Evolutionary conservation across 2,797 vertebrate species (phyloP).

Genomic region (Gymnopithys bicolor): DNA sequence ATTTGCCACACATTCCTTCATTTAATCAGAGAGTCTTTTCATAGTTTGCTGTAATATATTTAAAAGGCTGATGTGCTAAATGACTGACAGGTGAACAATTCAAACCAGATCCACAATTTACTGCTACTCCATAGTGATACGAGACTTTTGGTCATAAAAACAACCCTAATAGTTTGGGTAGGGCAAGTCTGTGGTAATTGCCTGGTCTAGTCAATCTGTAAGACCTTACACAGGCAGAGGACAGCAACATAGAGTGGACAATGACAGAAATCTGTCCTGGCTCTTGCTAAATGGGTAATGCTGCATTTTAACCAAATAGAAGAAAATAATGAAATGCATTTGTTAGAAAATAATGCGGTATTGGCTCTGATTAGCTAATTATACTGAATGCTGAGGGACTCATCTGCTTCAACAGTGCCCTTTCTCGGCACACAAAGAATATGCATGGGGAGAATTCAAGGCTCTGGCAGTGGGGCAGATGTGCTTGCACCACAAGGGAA

Average conservation of each 20-base stretch:
- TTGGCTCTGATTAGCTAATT: not conserved
- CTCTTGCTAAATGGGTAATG: not conserved
- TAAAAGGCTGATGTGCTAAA: not conserved
- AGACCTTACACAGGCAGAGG: not conserved
- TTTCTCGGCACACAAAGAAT: not conserved
- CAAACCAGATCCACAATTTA: not conserved
- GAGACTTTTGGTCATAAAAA: not conserved
- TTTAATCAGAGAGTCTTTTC: not conserved
- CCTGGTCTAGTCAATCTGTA: not conserved
- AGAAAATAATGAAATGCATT: not conserved
- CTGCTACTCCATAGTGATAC: not conserved
- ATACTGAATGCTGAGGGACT: not conserved
- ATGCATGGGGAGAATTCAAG: not conserved
- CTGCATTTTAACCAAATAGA: not conserved
- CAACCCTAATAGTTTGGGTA: not conserved
- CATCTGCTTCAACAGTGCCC: not conserved
- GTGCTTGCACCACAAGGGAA: not conserved
- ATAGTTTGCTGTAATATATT: not conserved
- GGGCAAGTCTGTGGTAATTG: not conserved
- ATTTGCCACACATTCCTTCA: not conserved
- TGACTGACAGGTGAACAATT: not conserved
- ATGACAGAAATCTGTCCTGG: not conserved
- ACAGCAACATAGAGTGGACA: not conserved
- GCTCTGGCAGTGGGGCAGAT: not conserved
- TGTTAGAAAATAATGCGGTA: not conserved